These are phyloP conservation scores for Brachypodius melanocephalos DNA, from an alignment of 2,113 vertebrate genomes.

Conservation along the genomic window DNA sequence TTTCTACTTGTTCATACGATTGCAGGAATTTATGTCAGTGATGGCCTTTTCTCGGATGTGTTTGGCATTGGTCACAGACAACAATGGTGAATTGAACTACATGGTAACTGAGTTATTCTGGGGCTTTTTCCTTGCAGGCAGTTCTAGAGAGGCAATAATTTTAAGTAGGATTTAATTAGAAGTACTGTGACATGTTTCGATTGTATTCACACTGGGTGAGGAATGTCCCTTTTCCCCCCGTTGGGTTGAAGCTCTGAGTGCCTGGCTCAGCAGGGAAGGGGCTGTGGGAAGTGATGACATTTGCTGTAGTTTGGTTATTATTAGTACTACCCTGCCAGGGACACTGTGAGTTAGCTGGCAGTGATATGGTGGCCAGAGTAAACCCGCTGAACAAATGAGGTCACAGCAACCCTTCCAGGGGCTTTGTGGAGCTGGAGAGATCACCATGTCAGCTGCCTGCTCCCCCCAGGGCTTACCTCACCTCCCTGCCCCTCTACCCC, in stretches of 20 bases:
- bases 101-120: neutral
- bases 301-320: neutral
- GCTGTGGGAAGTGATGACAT: neutral
- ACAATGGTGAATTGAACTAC: neutral
- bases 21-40: constrained; percentile 51
- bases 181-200: neutral
- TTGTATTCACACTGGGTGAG: neutral
- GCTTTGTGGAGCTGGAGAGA: neutral
- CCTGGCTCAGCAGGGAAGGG: neutral
- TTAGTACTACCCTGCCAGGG: neutral
- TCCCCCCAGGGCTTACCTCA: neutral
- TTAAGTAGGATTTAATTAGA: neutral
- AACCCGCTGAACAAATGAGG: neutral
- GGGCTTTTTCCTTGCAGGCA: constrained; percentile 20
- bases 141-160: neutral
- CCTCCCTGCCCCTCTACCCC: neutral
- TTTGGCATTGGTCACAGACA: neutral
- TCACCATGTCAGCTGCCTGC: neutral
- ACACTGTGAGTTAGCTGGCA: neutral
- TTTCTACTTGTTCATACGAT: neutral
- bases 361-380: neutral
- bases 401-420: neutral
- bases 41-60: constrained; percentile 31
- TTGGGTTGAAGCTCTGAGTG: neutral
- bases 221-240: neutral